A percentile compares a stretch with the other conserved stretches of the same genome.
These are phyloP conservation scores for Enteromius viviparus DNA, from an alignment of 2,797 vertebrate species.

Conservation along the genomic window DNA sequence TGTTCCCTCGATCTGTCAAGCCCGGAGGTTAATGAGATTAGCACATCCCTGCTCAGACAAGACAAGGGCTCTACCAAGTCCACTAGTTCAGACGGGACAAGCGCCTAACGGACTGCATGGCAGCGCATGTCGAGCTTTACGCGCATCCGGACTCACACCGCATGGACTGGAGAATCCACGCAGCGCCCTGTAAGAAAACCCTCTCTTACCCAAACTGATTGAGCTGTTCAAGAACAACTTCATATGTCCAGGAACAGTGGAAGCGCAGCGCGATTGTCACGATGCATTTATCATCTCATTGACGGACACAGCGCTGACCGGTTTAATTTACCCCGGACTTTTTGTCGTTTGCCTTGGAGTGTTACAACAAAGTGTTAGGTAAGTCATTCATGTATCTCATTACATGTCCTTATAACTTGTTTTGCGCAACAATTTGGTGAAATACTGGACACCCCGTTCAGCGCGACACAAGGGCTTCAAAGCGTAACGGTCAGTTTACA, in stretches of 20 bases:
- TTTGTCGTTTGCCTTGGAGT: constrained; percentile 67
- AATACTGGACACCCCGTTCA: background rate
- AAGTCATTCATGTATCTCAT: constrained; percentile 55
- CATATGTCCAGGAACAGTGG: constrained; percentile 7
- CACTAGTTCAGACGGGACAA: constrained; percentile 56
- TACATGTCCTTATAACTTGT: background rate
- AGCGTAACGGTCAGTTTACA: background rate
- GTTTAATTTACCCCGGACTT: constrained; percentile 51
- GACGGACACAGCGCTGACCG: constrained; percentile 66
- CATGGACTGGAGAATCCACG: constrained; percentile 22
- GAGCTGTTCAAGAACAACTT: constrained; percentile 28
- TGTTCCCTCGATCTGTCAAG: constrained; percentile 61
- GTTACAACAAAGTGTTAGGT: constrained; percentile 77
- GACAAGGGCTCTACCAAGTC: constrained; percentile 45
- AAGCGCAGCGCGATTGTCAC: constrained; percentile 24
- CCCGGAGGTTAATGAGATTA: constrained; percentile 76
- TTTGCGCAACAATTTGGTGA: background rate
- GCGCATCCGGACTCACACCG: constrained; percentile 38
- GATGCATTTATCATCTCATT: constrained; percentile 52
- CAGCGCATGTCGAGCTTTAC: constrained; percentile 35
- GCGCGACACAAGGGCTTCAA: background rate
- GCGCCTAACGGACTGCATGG: constrained; percentile 40
- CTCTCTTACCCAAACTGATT: background rate
- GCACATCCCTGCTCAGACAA: constrained; percentile 74
- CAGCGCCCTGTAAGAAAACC: background rate